phyloP scores from a whole-genome alignment of 2,888 invertebrate genomes.

The Nudaria mundana region DNA sequence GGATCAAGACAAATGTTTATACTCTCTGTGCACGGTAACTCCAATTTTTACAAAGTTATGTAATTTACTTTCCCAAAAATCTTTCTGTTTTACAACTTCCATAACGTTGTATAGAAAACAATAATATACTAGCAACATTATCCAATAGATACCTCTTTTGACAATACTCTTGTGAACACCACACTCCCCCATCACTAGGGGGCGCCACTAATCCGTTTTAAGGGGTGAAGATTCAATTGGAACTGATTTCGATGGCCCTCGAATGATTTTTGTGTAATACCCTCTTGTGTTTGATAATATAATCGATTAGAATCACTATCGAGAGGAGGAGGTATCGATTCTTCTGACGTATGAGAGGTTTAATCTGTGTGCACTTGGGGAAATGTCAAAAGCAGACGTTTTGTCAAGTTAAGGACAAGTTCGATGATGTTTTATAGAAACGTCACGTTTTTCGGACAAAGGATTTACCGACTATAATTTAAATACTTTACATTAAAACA shows the following conservation, averaged over 20 bases:
- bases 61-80: no score
- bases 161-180: constrained; percentile 11
- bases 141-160: constrained; percentile 4
- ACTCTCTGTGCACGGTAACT: no score
- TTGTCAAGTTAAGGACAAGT: constrained; percentile 4
- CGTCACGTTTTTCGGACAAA: no score
- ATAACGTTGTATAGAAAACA: constrained; percentile 11
- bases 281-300: constrained; percentile 35
- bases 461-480: no score
- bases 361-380: constrained; percentile 8
- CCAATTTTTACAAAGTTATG: no score
- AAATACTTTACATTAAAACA: no score
- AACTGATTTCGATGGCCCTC: constrained; percentile 56
- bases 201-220: constrained; percentile 47
- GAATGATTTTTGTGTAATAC: constrained; percentile 41
- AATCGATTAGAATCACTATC: constrained; percentile 33
- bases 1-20: no score
- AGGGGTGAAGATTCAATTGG: constrained; percentile 59
- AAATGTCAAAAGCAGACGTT: constrained; percentile 7
- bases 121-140: constrained; percentile 24
- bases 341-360: constrained; percentile 12
- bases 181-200: constrained; percentile 37
- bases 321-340: constrained; percentile 28
- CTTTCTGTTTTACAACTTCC: not conserved
- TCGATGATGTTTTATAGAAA: not conserved